phyloP scores from a whole-genome alignment of 2,113 vertebrate genomes.

The Apeltes quadracus region DNA sequence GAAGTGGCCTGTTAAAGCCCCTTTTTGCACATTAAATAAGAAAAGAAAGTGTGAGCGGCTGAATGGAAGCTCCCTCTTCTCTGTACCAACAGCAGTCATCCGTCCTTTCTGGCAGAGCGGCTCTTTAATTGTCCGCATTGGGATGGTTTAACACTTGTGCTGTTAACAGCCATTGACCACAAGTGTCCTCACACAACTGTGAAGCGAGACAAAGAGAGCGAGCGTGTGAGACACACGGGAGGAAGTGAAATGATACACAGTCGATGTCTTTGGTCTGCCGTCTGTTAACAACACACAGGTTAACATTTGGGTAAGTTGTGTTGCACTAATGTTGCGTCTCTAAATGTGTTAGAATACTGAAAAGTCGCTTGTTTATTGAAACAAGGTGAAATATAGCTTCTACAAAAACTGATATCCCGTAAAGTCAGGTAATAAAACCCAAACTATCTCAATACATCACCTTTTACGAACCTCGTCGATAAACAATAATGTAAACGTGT shows the following conservation, averaged over 20 bases:
- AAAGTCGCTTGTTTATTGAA: no score
- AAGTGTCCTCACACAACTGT: constrained; percentile 90
- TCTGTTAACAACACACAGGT: constrained; percentile 80
- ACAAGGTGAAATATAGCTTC: no score
- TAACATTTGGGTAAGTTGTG: constrained; percentile 69
- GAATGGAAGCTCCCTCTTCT: constrained; percentile 82
- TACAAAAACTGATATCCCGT: neutral
- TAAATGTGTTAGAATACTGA: no score
- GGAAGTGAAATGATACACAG: constrained; percentile 80
- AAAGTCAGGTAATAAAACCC: neutral
- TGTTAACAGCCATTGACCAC: constrained; percentile 90
- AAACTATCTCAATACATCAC: neutral
- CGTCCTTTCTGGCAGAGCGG: constrained; percentile 84
- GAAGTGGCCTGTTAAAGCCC: constrained; percentile 66
- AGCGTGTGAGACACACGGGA: constrained; percentile 58
- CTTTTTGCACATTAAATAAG: constrained; percentile 56
- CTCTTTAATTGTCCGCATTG: constrained; percentile 89
- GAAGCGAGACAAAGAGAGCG: constrained; percentile 84
- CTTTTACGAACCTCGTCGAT: neutral
- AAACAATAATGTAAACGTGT: neutral
- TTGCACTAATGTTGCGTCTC: neutral
- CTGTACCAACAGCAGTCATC: constrained; percentile 82
- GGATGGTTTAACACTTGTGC: constrained; percentile 86
- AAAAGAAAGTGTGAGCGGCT: constrained; percentile 59
- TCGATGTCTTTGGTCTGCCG: constrained; percentile 46